These are phyloP conservation scores for Antrozous pallidus DNA, from an alignment of 2,797 vertebrate genomes.

Conservation along the genomic window DNA sequence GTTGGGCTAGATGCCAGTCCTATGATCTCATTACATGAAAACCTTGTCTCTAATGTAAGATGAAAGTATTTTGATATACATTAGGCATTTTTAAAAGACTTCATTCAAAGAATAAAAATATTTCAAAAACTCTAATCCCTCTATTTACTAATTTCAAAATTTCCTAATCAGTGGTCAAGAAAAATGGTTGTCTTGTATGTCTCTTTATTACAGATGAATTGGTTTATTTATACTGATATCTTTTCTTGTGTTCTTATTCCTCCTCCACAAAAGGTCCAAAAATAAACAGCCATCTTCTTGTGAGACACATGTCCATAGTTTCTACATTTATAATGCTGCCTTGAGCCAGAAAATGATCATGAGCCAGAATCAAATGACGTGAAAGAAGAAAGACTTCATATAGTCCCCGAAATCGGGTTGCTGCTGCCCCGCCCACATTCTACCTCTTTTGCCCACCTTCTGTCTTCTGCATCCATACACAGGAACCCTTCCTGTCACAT, in stretches of 20 bases:
- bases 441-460: background rate
- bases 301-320: background rate
- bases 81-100: background rate
- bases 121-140: background rate
- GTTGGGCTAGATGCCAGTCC: background rate
- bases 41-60: conserved; percentile 41
- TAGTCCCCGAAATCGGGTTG: background rate
- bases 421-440: background rate
- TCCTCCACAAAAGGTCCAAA: background rate
- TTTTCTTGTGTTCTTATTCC: background rate
- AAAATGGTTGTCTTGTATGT: background rate
- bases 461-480: background rate
- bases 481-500: conserved; percentile 32
- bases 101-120: conserved; percentile 1
- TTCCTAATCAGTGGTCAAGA: background rate
- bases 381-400: background rate
- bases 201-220: background rate
- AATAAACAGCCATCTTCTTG: background rate
- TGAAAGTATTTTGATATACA: background rate
- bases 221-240: background rate
- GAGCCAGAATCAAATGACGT: background rate
- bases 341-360: background rate
- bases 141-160: background rate
- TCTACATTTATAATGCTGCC: background rate
- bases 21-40: conserved; percentile 32